phyloP scores from a whole-genome alignment of 2,113 vertebrate genomes.

The Bubo scandiacus region DNA sequence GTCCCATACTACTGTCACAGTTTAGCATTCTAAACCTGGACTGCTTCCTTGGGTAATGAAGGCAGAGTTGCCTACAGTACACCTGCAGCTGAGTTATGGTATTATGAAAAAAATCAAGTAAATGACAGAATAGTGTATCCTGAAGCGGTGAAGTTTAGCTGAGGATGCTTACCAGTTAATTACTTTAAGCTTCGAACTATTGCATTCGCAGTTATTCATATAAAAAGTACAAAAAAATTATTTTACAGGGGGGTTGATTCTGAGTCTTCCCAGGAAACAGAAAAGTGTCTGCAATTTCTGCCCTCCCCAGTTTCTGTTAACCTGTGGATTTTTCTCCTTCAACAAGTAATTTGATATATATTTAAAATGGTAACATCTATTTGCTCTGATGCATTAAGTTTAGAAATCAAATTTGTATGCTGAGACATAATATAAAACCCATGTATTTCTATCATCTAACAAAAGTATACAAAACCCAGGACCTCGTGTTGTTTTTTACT shows the following conservation, averaged over 20 bases:
- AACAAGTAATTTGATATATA: constrained; percentile 24
- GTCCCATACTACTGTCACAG: background rate
- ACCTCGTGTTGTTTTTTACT: constrained; percentile 30
- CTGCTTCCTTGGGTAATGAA: background rate
- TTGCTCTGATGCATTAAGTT: constrained; percentile 31
- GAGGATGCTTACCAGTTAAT: background rate
- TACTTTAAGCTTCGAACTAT: background rate
- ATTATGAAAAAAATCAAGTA: background rate
- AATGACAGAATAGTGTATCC: background rate
- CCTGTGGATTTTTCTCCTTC: background rate
- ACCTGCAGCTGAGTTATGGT: background rate
- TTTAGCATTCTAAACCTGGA: background rate
- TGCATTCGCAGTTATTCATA: constrained; percentile 41
- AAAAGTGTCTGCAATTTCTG: background rate
- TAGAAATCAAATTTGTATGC: constrained; percentile 64
- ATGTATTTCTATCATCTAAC: constrained; percentile 14
- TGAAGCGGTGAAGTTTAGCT: background rate
- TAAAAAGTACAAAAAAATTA: constrained; percentile 69
- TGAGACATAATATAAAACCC: constrained; percentile 58
- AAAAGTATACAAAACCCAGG: constrained; percentile 48
- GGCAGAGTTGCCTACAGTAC: background rate
- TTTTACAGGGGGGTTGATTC: constrained; percentile 31
- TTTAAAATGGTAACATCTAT: constrained; percentile 38
- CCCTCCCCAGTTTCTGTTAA: background rate
- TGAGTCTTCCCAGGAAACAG: constrained; percentile 22